Evolutionary conservation across 2,797 vertebrate species (phyloP), one percentile per base, ranked within the genome.

Genomic region (Dryobates pubescens): DNA sequence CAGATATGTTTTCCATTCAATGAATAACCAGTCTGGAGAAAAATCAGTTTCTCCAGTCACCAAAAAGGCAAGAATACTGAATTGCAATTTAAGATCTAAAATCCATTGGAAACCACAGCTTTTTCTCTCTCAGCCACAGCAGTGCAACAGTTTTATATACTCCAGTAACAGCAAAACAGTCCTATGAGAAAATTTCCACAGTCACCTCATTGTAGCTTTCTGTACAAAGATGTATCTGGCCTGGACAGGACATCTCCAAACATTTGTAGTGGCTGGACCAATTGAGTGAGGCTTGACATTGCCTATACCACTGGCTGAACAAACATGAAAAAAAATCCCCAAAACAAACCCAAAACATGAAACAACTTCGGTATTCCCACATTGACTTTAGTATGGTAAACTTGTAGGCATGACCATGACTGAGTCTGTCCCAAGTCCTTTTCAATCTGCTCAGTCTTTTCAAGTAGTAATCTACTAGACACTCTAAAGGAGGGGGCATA

Each of bases 21-120:
- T 93, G 86, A 92, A 89, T 82, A 49, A 84, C 17, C 24, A 90
- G 36, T 29, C 72, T 79, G 61, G 80, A 90, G n/a, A 86, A 94
- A 81, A 82, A 93, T 19, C n/a, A 63, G 64, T 62, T 94, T 92
- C 88, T 90, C 36, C 45, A 58, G 22, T 62, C 57, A 88, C 43
- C 34, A 71, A 76, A 91, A 87, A 86, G 32, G 54, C 34, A 91
- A 53, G 19, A 74, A 63, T 74, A 78, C 15, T 81, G 36, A 91
- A 80, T 13, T 71, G 61, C 15, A 74, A 59, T 20, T 54, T 22
- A 36, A 43, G 43, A 72, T 78, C 10, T 49, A 77, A 84, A 76
- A 88, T 69, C 36, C n/a, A 56, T 27, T 56, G 54, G 51, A 90
- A 81, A 79, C 12, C 8, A 76, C 10, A 51, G 17, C 8, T 84